A percentile compares a stretch with the other conserved stretches of the same genome.
Conservation (phyloP, 2,113 vertebrate genomes). For the Trogon surrucura region DNA sequence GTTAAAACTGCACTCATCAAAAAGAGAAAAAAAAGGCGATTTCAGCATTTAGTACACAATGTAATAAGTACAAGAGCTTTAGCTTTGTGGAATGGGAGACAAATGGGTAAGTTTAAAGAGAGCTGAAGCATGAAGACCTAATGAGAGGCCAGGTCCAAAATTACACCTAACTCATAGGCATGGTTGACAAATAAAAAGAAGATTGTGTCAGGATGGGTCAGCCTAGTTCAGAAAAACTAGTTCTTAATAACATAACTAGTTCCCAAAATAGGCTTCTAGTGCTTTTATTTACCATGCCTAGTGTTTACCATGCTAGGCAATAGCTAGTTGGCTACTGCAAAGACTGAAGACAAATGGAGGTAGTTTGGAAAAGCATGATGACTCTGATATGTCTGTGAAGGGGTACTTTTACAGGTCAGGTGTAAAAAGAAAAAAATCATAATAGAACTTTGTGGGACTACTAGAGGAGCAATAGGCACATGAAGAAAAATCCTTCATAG, state of each 20-base stretch:
- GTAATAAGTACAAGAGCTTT: neutral
- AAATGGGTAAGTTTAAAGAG: neutral
- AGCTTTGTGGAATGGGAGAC: neutral
- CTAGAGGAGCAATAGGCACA: neutral
- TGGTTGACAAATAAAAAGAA: neutral
- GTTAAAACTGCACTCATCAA: neutral
- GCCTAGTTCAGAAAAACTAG: neutral
- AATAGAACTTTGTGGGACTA: neutral
- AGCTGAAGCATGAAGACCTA: neutral
- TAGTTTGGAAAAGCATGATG: neutral
- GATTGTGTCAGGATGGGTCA: neutral
- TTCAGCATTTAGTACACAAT: neutral
- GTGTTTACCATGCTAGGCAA: neutral
- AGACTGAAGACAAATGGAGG: neutral
- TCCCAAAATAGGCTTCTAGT: neutral
- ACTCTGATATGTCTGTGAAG: neutral
- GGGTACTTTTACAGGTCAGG: neutral
- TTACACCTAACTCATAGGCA: neutral
- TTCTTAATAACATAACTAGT: neutral
- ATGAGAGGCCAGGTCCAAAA: neutral
- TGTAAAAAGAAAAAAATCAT: neutral
- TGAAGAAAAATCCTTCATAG: neutral
- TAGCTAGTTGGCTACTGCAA: neutral
- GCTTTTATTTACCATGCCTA: neutral
- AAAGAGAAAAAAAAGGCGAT: neutral